A percentile compares a stretch with the other conserved stretches of the same genome.
phyloP scores from a whole-genome alignment of 1,140 invertebrate species.

The Drosophila guanche region DNA sequence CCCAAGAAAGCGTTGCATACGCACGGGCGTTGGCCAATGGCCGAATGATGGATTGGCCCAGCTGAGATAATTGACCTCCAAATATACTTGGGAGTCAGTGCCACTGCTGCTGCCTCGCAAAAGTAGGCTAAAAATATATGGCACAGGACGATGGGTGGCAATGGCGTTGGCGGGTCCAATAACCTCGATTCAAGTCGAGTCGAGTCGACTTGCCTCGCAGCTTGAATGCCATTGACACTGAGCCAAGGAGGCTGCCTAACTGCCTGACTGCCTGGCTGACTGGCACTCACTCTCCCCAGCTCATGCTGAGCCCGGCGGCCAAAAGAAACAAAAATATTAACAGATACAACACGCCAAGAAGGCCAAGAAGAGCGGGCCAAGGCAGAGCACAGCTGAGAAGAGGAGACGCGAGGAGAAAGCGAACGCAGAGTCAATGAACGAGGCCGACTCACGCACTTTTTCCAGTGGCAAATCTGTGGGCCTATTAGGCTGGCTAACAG shows the following conservation, averaged over 20 bases:
- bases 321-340: slow-evolving; percentile 34
- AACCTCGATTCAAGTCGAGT: slow-evolving; percentile 46
- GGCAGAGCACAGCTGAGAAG: slow-evolving; percentile 7
- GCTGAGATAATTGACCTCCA: slow-evolving; percentile 75
- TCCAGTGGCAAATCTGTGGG: not conserved
- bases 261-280: slow-evolving; percentile 9
- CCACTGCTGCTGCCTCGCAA: slow-evolving; percentile 50
- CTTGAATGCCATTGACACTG: slow-evolving; percentile 75
- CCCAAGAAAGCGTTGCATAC: slow-evolving; percentile 51
- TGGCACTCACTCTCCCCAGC: not conserved
- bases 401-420: not conserved
- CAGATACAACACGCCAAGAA: slow-evolving; percentile 24
- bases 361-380: not conserved
- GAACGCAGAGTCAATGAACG: slow-evolving; percentile 62
- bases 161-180: slow-evolving; percentile 51
- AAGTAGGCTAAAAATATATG: slow-evolving; percentile 77
- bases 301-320: slow-evolving; percentile 48
- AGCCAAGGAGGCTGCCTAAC: slow-evolving; percentile 42
- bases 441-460: slow-evolving; percentile 63
- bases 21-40: slow-evolving; percentile 51
- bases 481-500: not conserved
- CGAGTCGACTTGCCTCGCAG: slow-evolving; percentile 28
- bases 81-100: slow-evolving; percentile 59
- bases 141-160: slow-evolving; percentile 14
- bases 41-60: slow-evolving; percentile 63